A percentile compares a stretch with the other conserved stretches of the same genome.
Conservation (phyloP, 2,888 invertebrate genomes). For the Tridacna crocea region DNA sequence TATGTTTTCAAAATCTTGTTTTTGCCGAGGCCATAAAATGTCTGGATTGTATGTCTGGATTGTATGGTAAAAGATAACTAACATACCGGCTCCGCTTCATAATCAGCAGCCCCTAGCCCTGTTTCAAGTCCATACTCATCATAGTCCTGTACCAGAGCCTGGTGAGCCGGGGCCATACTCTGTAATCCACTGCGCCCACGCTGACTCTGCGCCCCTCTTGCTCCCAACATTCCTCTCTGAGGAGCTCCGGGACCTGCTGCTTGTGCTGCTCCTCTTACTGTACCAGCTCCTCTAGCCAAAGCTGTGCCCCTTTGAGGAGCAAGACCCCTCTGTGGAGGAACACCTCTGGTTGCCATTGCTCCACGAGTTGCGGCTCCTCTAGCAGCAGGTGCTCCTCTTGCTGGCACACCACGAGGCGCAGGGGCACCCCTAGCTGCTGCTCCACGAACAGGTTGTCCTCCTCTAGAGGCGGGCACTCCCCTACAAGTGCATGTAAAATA, state of each 20-base stretch:
- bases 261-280: background rate
- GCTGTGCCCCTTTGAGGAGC: constrained; percentile 35
- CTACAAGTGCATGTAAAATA: background rate
- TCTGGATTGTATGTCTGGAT: too few species aligned
- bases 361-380: constrained; percentile 16
- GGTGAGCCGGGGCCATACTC: constrained; percentile 19
- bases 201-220: constrained; percentile 33
- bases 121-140: constrained; percentile 67
- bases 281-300: background rate
- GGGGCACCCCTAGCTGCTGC: constrained; percentile 38
- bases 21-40: too few species aligned
- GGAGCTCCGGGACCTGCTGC: constrained; percentile 2
- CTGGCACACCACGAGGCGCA: background rate
- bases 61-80: background rate
- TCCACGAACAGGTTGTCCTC: constrained; percentile 49
- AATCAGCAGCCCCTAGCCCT: constrained; percentile 25
- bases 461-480: constrained; percentile 37
- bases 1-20: too few species aligned
- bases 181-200: constrained; percentile 25
- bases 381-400: background rate
- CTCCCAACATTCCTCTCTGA: constrained; percentile 16
- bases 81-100: constrained; percentile 33
- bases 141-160: constrained; percentile 51
- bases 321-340: constrained; percentile 39
- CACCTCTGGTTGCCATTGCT: constrained; percentile 30